A percentile compares a stretch with the other conserved stretches of the same genome.
Conservation (phyloP, 2,888 invertebrate species). For the Lochmaea crataegi region DNA sequence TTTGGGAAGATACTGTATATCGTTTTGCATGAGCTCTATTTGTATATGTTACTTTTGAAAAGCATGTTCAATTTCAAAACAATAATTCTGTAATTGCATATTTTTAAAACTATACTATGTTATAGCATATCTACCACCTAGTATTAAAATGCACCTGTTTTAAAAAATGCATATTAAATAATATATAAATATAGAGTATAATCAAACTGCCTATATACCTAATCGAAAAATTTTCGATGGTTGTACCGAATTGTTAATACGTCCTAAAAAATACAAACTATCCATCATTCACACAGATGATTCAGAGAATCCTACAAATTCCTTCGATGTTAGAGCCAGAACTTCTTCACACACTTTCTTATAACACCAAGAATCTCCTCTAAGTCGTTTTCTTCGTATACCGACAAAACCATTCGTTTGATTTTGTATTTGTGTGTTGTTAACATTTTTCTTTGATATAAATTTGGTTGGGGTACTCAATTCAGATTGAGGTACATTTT, state of each 20-base stretch:
- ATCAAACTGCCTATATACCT: too few species aligned
- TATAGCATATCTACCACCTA: background rate
- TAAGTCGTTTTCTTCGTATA: slow-evolving; percentile 78
- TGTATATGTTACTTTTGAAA: background rate
- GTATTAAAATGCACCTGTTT: background rate
- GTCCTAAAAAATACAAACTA: background rate
- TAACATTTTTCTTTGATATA: slow-evolving; percentile 52
- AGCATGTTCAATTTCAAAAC: background rate
- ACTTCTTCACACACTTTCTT: slow-evolving; percentile 83
- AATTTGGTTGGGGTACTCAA: slow-evolving; percentile 55
- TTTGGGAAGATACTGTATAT: too few species aligned
- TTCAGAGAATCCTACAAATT: slow-evolving; percentile 52
- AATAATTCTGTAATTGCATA: background rate
- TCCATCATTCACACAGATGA: slow-evolving; percentile 53
- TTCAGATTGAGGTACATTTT: slow-evolving; percentile 29
- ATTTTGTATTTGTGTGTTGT: slow-evolving; percentile 37
- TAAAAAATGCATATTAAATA: background rate
- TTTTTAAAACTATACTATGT: background rate
- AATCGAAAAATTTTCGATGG: too few species aligned
- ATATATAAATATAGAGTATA: background rate
- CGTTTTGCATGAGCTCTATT: too few species aligned
- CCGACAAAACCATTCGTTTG: slow-evolving; percentile 65
- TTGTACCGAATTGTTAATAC: too few species aligned
- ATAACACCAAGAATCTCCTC: slow-evolving; percentile 85
- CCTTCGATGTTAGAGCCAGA: slow-evolving; percentile 67